phyloP scores from a whole-genome alignment of 2,888 invertebrate species.

The Chironomus tentans region DNA sequence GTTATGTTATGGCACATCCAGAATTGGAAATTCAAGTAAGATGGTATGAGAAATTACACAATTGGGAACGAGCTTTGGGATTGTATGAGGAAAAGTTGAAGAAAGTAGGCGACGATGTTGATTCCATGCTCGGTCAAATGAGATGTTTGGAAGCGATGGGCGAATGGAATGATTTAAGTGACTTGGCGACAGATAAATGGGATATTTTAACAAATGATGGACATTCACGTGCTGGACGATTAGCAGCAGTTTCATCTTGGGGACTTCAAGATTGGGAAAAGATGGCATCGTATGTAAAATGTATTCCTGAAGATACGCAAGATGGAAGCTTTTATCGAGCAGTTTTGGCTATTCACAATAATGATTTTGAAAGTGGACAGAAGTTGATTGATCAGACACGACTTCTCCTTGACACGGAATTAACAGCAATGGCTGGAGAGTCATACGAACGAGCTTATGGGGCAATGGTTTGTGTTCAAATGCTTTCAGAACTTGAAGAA shows the following conservation, averaged over 20 bases:
- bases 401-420: slow-evolving; percentile 87
- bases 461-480: slow-evolving; percentile 93
- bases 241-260: slow-evolving; percentile 95
- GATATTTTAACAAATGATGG: slow-evolving; percentile 50
- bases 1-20: slow-evolving; percentile 76
- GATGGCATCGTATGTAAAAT: slow-evolving; percentile 83
- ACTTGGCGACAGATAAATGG: slow-evolving; percentile 74
- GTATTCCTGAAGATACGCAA: slow-evolving; percentile 85
- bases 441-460: slow-evolving; percentile 93
- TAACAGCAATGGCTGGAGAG: slow-evolving; percentile 94
- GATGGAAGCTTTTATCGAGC: slow-evolving; percentile 95
- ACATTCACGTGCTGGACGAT: slow-evolving; percentile 64
- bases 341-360: slow-evolving; percentile 79
- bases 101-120: slow-evolving; percentile 57
- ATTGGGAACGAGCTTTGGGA: slow-evolving; percentile 93
- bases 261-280: slow-evolving; percentile 88
- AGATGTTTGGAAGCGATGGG: slow-evolving; percentile 92
- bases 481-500: slow-evolving; percentile 95
- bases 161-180: slow-evolving; percentile 85
- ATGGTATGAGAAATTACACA: slow-evolving; percentile 98
- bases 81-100: slow-evolving; percentile 72
- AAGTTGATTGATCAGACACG: slow-evolving; percentile 84
- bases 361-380: slow-evolving; percentile 58
- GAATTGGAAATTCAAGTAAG: slow-evolving; percentile 65
- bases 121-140: slow-evolving; percentile 84